Conservation (phyloP, 2,113 vertebrate species). For the Rhizomys pruinosus region DNA sequence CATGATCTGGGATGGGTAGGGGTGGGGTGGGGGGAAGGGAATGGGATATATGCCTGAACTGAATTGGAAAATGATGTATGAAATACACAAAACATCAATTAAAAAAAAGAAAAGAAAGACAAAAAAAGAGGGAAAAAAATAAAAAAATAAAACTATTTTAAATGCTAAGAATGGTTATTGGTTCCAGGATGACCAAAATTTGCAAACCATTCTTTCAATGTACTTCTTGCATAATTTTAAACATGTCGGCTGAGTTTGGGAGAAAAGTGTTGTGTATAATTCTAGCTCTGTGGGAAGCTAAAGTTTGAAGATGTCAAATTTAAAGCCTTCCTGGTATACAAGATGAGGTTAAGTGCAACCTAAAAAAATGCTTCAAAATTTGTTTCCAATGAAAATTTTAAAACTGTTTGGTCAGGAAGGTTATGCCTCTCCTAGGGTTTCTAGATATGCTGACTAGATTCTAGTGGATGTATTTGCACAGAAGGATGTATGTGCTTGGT, state of each 20-base stretch:
- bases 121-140: too few relatives aligned
- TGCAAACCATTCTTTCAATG: not conserved
- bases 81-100: too few relatives aligned
- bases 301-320: too few relatives aligned
- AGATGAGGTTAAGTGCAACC: not conserved
- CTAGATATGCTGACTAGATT: too few relatives aligned
- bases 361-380: not conserved
- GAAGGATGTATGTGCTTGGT: too few relatives aligned
- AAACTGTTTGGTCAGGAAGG: not conserved
- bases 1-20: too few relatives aligned
- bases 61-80: too few relatives aligned
- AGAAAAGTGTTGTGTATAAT: not conserved
- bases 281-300: not conserved
- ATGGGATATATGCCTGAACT: too few relatives aligned
- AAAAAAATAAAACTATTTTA: not conserved
- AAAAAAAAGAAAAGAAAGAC: too few relatives aligned
- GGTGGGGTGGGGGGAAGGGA: too few relatives aligned
- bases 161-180: not conserved
- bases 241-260: not conserved
- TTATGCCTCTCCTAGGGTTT: too few relatives aligned
- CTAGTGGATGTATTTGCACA: too few relatives aligned
- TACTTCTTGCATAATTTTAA: constrained; percentile 8
- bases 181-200: not conserved
- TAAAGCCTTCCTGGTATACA: not conserved
- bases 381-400: not conserved